Evolutionary conservation across 2,888 invertebrate genomes (phyloP).

Genomic region (Diachrysia chrysitis): DNA sequence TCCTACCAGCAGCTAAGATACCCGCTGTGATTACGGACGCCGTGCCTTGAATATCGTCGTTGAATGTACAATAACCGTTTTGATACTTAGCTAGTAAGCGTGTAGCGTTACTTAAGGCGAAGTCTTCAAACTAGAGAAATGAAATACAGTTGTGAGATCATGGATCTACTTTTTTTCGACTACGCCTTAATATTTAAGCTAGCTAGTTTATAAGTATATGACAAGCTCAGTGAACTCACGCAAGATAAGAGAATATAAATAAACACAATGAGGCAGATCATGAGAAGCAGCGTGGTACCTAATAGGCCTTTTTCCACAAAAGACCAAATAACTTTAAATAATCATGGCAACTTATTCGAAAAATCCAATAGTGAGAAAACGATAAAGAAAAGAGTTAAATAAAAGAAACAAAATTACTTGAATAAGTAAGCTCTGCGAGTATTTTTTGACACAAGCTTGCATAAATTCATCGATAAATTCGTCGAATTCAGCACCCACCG

Average conservation of each 20-base stretch:
- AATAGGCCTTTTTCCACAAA: slow-evolving; percentile 1
- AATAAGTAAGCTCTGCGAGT: slow-evolving; percentile 93
- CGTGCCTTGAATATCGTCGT: slow-evolving; percentile 99
- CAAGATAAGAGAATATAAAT: no score
- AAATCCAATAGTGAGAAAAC: no score
- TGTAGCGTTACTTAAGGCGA: slow-evolving; percentile 98
- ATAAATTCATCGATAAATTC: slow-evolving; percentile 98
- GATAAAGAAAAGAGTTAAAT: background rate
- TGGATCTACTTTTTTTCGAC: no score
- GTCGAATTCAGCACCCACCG: slow-evolving; percentile 95
- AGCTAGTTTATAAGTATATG: no score
- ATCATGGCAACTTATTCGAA: background rate
- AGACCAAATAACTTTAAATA: background rate
- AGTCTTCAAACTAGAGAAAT: slow-evolving; percentile 95
- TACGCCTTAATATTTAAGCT: no score
- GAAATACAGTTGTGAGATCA: background rate
- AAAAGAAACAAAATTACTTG: slow-evolving; percentile 77
- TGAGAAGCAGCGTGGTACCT: no score
- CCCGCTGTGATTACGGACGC: slow-evolving; percentile 98
- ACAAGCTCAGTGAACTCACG: no score
- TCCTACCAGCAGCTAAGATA: slow-evolving; percentile 91
- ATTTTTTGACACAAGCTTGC: slow-evolving; percentile 94
- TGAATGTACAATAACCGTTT: slow-evolving; percentile 96
- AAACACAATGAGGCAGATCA: no score
- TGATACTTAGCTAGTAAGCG: slow-evolving; percentile 96